Evolutionary conservation across 2,888 invertebrate species (phyloP), one percentile per base, ranked within the genome.

Genomic region (Aproaerema taeniolella): DNA sequence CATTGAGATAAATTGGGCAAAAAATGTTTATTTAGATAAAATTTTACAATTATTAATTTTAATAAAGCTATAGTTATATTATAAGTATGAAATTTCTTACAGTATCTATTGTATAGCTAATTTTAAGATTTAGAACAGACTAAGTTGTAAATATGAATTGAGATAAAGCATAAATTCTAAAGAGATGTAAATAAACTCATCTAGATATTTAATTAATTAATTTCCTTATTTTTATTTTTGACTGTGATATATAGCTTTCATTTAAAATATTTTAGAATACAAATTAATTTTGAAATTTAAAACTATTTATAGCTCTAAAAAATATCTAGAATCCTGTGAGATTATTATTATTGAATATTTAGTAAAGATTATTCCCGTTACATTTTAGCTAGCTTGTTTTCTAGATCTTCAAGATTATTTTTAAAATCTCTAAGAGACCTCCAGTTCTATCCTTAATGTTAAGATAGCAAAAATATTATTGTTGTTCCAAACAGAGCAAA

Each of bases 121-220:
- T n/a, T n/a, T n/a, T 37, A 37, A 30, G 12, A 50, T 47, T 53
- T 65, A 66, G 63, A 42, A 39, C 39, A 63, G 60, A 55, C 47
- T 49, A 47, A 58, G 53, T 46, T 78, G 77, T 77, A 76, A 61
- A 81, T 79, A 78, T 65, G 43, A 73, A 53, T 67, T 57, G 55
- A 60, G 54, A 65, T 68, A 67, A 82, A 82, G 80, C 83, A 82
- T 78, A 64, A 69, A 85, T 86, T 85, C 82, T 83, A 83, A 85
- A 86, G 62, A 68, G 54, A 65, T 81, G 80, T 85, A 81, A 46
- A 80, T 80, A 80, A 61, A 67, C 58, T 61, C 57, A 67, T 58
- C 45, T 57, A 58, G 56, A 41, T 43, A 46, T 51, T 41, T 47
- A 42, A 45, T 50, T 54, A 45, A n/a, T n/a, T n/a, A n/a, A n/a